These are phyloP conservation scores for Clavelina lepadiformis DNA, from an alignment of 23 tunicate genomes.

Conservation along the genomic window DNA sequence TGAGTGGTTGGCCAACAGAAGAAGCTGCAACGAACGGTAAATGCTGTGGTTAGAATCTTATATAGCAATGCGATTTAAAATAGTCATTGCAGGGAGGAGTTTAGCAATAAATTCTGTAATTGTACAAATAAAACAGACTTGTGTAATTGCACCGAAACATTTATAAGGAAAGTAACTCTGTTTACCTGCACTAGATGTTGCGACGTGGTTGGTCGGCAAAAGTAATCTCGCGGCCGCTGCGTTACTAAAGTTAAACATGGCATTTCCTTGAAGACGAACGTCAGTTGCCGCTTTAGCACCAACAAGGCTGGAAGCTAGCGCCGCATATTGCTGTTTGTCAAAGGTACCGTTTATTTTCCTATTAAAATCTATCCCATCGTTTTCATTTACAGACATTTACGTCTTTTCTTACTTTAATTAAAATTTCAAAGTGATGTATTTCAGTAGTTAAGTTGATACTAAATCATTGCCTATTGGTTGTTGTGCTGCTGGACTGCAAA, in stretches of 20 bases:
- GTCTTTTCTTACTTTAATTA: too few species aligned
- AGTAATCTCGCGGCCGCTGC: slow-evolving; percentile 63
- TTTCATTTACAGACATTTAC: too few species aligned
- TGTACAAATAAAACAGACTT: too few species aligned
- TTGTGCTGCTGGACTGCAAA: too few species aligned
- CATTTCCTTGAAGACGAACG: slow-evolving; percentile 41
- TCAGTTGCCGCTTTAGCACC: slow-evolving; percentile 49
- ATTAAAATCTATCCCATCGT: too few species aligned
- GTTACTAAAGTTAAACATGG: slow-evolving; percentile 29
- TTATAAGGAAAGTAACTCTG: not conserved
- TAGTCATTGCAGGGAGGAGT: too few species aligned
- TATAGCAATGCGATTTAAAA: not conserved
- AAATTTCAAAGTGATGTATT: too few species aligned
- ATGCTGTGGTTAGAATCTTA: not conserved
- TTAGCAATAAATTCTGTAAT: too few species aligned
- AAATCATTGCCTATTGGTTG: too few species aligned
- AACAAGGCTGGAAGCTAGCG: slow-evolving; percentile 67
- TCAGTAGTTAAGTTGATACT: too few species aligned
- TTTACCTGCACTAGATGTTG: not conserved
- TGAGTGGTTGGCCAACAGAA: slow-evolving; percentile 16
- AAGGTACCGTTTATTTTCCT: too few species aligned
- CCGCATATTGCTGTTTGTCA: slow-evolving; percentile 97
- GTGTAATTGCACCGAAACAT: not conserved
- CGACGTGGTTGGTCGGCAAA: slow-evolving; percentile 21
- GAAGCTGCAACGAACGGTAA: slow-evolving; percentile 4